Conservation (phyloP, 2,113 vertebrate species). For the Opisthocomus hoazin region DNA sequence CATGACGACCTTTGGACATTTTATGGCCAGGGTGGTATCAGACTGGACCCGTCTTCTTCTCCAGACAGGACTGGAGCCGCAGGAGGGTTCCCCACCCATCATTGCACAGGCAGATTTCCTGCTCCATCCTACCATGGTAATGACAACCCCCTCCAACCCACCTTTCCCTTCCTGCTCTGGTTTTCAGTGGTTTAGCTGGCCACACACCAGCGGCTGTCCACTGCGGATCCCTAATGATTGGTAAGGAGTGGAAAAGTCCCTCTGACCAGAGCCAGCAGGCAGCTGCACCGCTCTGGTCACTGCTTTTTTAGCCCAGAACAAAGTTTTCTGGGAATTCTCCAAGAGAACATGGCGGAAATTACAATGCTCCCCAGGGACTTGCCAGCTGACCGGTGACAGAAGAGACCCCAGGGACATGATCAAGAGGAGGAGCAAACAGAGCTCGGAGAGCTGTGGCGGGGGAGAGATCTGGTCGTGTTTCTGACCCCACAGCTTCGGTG, state of each 20-base stretch:
- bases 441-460: background rate
- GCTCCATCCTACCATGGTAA: background rate
- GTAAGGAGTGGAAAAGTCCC: background rate
- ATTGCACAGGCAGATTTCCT: background rate
- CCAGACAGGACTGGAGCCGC: background rate
- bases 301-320: background rate
- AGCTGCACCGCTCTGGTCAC: background rate
- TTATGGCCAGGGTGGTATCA: background rate
- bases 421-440: background rate
- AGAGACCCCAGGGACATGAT: background rate
- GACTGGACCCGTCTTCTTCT: background rate
- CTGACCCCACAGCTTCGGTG: background rate
- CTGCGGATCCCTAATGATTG: background rate
- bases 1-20: background rate
- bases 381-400: background rate
- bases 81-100: background rate
- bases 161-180: background rate
- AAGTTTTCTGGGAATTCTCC: slow-evolving; percentile 2
- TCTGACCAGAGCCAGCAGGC: background rate
- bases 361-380: background rate
- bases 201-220: background rate
- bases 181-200: background rate
- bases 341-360: background rate
- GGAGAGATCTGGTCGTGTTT: background rate
- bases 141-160: background rate